A percentile compares a stretch with the other conserved stretches of the same genome.
phyloP scores from a whole-genome alignment of 2,888 invertebrate species.

The Nipponacmea schrenckii region DNA sequence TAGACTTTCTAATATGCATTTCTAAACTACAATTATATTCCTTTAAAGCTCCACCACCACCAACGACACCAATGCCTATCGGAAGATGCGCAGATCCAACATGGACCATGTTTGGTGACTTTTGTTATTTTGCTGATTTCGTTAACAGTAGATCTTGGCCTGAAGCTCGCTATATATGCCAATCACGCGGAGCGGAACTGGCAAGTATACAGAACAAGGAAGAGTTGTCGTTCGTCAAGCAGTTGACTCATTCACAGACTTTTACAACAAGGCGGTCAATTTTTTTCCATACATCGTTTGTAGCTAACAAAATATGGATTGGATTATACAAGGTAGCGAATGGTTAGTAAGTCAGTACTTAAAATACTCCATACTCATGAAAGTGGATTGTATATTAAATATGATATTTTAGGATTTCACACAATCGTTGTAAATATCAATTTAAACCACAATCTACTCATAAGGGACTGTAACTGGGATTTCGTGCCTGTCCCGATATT shows the following conservation, averaged over 20 bases:
- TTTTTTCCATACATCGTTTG: neutral
- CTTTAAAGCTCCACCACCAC: neutral
- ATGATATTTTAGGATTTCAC: no score
- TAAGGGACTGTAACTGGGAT: no score
- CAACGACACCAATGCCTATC: neutral
- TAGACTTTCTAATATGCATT: no score
- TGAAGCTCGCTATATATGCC: slow-evolving; percentile 18
- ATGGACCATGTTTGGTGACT: slow-evolving; percentile 11
- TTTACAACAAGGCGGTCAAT: neutral
- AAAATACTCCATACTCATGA: no score
- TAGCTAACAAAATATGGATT: neutral
- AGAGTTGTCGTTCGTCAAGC: neutral
- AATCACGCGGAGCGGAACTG: slow-evolving; percentile 13
- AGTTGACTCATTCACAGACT: neutral
- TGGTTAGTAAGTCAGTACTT: neutral
- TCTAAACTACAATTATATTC: no score
- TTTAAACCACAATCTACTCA: no score
- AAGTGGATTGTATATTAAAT: no score
- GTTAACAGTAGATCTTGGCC: slow-evolving; percentile 15
- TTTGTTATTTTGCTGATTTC: slow-evolving; percentile 15
- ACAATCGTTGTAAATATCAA: no score
- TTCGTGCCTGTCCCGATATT: no score
- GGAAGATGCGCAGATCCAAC: slow-evolving; percentile 15
- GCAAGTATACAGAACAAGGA: slow-evolving; percentile 14
- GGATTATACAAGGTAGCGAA: neutral